These are phyloP conservation scores for Vulpes vulpes DNA, from an alignment of 2,113 vertebrate species.

Conservation along the genomic window DNA sequence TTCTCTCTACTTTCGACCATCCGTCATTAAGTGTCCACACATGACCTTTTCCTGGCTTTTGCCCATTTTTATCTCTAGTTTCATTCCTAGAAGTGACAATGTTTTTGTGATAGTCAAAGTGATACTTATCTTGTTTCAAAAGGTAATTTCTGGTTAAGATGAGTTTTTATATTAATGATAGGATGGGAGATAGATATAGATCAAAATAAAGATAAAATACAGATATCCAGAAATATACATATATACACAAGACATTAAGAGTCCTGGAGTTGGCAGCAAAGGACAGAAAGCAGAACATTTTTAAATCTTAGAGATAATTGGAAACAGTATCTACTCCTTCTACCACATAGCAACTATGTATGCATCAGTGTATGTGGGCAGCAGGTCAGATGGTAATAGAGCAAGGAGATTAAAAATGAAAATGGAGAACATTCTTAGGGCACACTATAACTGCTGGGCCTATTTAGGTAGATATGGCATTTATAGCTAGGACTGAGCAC, in stretches of 20 bases:
- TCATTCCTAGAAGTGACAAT: not conserved
- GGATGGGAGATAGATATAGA: not conserved
- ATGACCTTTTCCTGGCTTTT: not conserved
- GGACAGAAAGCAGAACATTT: slow-evolving; percentile 35
- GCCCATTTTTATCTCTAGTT: not conserved
- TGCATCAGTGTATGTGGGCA: not conserved
- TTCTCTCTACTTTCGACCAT: not conserved
- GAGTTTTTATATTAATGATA: not conserved
- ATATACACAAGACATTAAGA: not conserved
- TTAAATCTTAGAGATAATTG: slow-evolving; percentile 27
- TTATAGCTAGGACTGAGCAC: not conserved
- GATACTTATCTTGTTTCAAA: slow-evolving; percentile 4
- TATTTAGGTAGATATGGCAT: not conserved
- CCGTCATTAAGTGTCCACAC: not conserved
- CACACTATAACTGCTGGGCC: not conserved
- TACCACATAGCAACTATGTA: not conserved
- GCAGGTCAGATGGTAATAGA: not conserved
- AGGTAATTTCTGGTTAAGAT: slow-evolving; percentile 16
- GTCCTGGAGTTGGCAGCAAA: not conserved
- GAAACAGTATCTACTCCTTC: not conserved
- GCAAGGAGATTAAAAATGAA: not conserved
- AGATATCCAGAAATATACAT: not conserved
- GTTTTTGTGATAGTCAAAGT: not conserved
- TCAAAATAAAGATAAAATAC: slow-evolving; percentile 22
- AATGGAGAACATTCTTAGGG: not conserved